phyloP scores from a whole-genome alignment of 2,888 invertebrate genomes.

The Caenorhabditis doughertyi region DNA sequence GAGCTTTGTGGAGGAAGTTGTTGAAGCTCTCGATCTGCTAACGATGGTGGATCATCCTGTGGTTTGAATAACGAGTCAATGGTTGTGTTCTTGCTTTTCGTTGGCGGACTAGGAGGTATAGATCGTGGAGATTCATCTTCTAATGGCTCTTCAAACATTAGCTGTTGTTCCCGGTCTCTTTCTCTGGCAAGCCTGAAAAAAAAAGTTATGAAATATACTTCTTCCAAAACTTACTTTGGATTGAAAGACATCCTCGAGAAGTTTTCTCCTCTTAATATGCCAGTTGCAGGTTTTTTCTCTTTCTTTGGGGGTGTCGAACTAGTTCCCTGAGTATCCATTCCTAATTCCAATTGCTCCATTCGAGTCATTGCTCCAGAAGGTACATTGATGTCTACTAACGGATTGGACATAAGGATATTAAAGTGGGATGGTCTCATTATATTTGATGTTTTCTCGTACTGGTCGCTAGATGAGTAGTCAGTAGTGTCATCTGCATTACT shows the following conservation, averaged over 20 bases:
- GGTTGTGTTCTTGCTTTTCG: conserved; percentile 60
- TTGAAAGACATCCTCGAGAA: conserved; percentile 81
- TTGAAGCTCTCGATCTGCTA: conserved; percentile 28
- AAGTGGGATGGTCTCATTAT: conserved; percentile 63
- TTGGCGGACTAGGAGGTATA: conserved; percentile 51
- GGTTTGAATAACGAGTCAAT: conserved; percentile 74
- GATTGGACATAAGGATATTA: conserved; percentile 78
- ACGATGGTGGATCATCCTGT: conserved; percentile 55
- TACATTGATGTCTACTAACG: conserved; percentile 70
- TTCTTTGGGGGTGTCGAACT: conserved; percentile 65
- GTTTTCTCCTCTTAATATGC: conserved; percentile 71
- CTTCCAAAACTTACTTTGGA: conserved; percentile 63
- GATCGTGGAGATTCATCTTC: conserved; percentile 54
- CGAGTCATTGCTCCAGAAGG: conserved; percentile 58
- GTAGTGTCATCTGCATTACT: conserved; percentile 81
- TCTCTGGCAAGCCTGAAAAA: conserved; percentile 51
- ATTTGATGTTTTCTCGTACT: conserved; percentile 65
- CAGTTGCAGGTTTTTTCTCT: conserved; percentile 38
- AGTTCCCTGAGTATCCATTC: conserved; percentile 64
- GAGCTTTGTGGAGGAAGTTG: conserved; percentile 51
- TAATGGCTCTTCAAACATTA: conserved; percentile 57
- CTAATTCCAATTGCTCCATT: conserved; percentile 48
- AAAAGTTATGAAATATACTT: neutral
- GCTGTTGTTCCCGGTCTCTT: conserved; percentile 45
- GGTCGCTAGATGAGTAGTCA: conserved; percentile 80